Conservation (phyloP, 2,113 vertebrate genomes). For the Grantiella picta region DNA sequence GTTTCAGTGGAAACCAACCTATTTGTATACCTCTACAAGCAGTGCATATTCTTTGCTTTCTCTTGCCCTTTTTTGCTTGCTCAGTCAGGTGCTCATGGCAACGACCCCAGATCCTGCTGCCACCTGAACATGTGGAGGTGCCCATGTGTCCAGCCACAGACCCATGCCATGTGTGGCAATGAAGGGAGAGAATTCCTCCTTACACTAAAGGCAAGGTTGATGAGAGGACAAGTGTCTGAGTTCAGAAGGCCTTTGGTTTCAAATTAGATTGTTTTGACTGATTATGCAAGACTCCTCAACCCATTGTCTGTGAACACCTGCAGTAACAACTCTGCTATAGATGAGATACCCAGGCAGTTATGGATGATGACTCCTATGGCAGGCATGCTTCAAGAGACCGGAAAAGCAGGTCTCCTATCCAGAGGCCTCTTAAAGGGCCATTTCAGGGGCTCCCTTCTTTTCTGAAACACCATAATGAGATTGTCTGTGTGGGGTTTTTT, state of each 20-base stretch:
- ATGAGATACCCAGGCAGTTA: not conserved
- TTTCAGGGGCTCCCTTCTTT: not conserved
- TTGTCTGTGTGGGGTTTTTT: accelerated
- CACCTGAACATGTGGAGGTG: not conserved
- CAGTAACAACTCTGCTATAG: not conserved
- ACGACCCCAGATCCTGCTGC: not conserved
- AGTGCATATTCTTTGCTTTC: not conserved
- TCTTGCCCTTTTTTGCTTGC: not conserved
- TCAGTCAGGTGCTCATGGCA: not conserved
- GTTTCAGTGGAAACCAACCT: not conserved
- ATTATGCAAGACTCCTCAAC: not conserved
- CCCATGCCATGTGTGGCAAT: accelerated
- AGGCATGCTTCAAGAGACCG: not conserved
- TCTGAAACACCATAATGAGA: not conserved
- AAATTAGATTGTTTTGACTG: not conserved
- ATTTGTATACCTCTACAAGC: not conserved
- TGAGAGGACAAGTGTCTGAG: not conserved
- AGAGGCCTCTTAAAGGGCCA: not conserved
- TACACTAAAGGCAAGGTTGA: not conserved
- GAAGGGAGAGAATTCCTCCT: not conserved
- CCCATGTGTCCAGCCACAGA: not conserved
- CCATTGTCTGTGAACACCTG: not conserved
- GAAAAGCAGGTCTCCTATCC: not conserved
- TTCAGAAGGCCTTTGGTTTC: not conserved
- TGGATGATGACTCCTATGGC: not conserved